These are phyloP conservation scores for Drosophila subobscura DNA, from an alignment of 1,140 invertebrate species.

Conservation along the genomic window DNA sequence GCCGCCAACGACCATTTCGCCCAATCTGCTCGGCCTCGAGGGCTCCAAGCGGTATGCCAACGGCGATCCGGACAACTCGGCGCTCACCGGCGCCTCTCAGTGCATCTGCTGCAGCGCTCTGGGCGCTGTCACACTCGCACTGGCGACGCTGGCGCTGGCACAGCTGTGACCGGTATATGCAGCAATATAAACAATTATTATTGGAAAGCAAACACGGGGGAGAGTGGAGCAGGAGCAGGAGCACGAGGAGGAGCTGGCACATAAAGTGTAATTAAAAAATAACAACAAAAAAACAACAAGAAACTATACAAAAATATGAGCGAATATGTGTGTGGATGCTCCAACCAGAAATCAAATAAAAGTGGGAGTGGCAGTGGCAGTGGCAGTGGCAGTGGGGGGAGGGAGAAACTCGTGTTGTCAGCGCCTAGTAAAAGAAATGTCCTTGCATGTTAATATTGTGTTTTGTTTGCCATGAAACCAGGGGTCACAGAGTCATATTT, in stretches of 20 bases:
- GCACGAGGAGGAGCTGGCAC: slow-evolving; percentile 12
- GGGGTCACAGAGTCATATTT: slow-evolving; percentile 45
- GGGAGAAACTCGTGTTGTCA: slow-evolving; percentile 17
- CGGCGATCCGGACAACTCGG: slow-evolving; percentile 83
- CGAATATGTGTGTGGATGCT: slow-evolving; percentile 17
- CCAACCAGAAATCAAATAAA: slow-evolving; percentile 5
- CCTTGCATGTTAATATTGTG: slow-evolving; percentile 56
- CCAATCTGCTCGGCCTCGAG: slow-evolving; percentile 80
- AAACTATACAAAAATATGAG: slow-evolving; percentile 12
- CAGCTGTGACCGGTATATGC: slow-evolving; percentile 66
- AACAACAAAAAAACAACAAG: slow-evolving; percentile 59
- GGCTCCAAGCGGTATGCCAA: slow-evolving; percentile 78
- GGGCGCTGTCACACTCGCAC: slow-evolving; percentile 52
- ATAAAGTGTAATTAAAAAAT: slow-evolving; percentile 73
- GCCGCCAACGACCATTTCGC: slow-evolving; percentile 79
- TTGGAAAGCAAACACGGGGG: slow-evolving; percentile 19
- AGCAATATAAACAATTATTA: slow-evolving; percentile 36
- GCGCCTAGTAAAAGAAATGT: slow-evolving; percentile 49
- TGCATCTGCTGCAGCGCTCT: slow-evolving; percentile 62
- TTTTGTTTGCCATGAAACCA: slow-evolving; percentile 52
- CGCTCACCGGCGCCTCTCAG: slow-evolving; percentile 74
- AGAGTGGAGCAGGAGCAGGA: slow-evolving; percentile 27
- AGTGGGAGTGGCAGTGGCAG: too few relatives aligned
- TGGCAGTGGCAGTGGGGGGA: too few relatives aligned
- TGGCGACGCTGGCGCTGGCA: slow-evolving; percentile 52